Base-by-base conservation (phyloP, 2,113 vertebrate genomes). In the Oriolus oriolus region DNA sequence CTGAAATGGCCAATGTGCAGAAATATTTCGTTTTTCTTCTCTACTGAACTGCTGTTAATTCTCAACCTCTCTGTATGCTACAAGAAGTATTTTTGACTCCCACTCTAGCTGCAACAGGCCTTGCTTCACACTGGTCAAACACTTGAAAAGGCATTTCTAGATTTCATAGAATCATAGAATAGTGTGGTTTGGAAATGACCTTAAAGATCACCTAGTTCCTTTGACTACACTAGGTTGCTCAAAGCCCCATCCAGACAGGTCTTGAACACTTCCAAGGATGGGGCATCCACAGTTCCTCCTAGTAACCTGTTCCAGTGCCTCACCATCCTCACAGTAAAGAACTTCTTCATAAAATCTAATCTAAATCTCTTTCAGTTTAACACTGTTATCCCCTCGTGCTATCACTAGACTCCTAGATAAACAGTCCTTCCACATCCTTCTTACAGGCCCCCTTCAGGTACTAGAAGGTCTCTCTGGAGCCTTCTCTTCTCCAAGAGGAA, bases 371-470 rank as follows among this genome's bases (percentile, higher is more conserved):
- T 59, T 59, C 39, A 45, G 26, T 83, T 89, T 45, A 54, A 80
- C 50, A 27, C 22, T 2, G 1, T 45, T n/a, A 41, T 7, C 17
- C 17, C 13, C 17, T 22, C 2, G 1, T 64, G 49, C 33, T 68
- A 33, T 16, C 23, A 27, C 28, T 49, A 53, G 6, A 16, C 8
- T 42, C 19, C 24, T 9, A 20, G 22, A 57, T 39, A 28, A 68
- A 79, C 16, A 80, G 11, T 13, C 23, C 33, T 20, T 71, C 27
- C 9, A 13, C 23, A 10, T 21, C 20, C 23, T 64, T n/a, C 44
- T 16, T 50, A 28, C 4, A 64, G 24, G 42, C 17, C 7, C 3
- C 35, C 21, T 66, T 54, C 10, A 68, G 16, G 13, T 11, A 37
- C 18, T 18, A 6, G 5, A 13, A 57, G 24, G 7, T 79, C 31